Percentiles rank a stretch among this genome's conserved stretches.
Conservation (phyloP, 1,140 invertebrate genomes). For the Scaptomyza graminum region DNA sequence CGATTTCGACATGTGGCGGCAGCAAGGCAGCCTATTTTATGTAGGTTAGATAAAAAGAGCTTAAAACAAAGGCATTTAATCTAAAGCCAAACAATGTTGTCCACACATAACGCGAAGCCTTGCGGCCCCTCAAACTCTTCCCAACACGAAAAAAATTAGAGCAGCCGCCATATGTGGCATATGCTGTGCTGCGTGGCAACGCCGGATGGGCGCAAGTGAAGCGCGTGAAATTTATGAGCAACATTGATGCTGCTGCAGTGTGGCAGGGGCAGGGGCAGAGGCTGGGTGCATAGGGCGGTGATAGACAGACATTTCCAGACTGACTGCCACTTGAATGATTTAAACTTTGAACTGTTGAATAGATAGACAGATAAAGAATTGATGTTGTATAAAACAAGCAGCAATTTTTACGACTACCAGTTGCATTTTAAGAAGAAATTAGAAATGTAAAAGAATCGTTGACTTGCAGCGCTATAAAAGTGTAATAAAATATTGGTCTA, state of each 20-base stretch:
- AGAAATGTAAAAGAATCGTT: background rate
- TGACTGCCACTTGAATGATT: slow-evolving; percentile 70
- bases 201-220: slow-evolving; percentile 74
- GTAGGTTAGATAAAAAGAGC: slow-evolving; percentile 76
- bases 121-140: slow-evolving; percentile 15
- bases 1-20: slow-evolving; percentile 54
- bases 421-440: slow-evolving; percentile 37
- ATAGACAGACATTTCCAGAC: slow-evolving; percentile 63
- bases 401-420: slow-evolving; percentile 29
- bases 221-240: slow-evolving; percentile 75
- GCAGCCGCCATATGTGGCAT: slow-evolving; percentile 67
- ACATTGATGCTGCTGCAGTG: slow-evolving; percentile 14
- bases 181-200: slow-evolving; percentile 18
- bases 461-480: slow-evolving; percentile 52
- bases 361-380: slow-evolving; percentile 27
- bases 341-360: slow-evolving; percentile 69
- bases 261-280: slow-evolving; percentile 5
- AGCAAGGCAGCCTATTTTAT: slow-evolving; percentile 66
- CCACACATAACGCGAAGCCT: slow-evolving; percentile 47
- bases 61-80: slow-evolving; percentile 76
- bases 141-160: slow-evolving; percentile 30
- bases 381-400: slow-evolving; percentile 25
- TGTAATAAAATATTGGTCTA: slow-evolving; percentile 53
- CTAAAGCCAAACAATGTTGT: slow-evolving; percentile 76
- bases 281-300: slow-evolving; percentile 26